phyloP scores from a whole-genome alignment of 2,797 vertebrate species.

The Gambusia yucatana region DNA sequence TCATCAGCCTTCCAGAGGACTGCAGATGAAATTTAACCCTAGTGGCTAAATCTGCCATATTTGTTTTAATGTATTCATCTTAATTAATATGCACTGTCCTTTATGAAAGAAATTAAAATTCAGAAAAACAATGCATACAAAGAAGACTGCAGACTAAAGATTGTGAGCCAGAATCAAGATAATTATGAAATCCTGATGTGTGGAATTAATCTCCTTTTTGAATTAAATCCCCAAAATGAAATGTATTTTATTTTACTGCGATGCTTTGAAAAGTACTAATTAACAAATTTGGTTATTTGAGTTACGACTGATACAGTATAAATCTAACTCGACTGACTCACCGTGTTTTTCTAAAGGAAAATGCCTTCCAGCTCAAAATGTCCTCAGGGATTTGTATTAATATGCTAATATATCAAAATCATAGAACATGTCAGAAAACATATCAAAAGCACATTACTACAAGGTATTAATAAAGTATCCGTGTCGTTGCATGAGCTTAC shows the following conservation, averaged over 20 bases:
- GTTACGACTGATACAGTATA: not conserved
- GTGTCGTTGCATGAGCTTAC: constrained; percentile 23
- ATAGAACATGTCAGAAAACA: constrained; percentile 12
- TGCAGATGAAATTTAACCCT: too few species aligned
- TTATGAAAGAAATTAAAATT: too few species aligned
- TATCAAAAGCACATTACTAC: constrained; percentile 7
- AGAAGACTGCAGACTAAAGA: too few species aligned
- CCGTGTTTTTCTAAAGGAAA: not conserved
- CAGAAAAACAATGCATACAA: too few species aligned
- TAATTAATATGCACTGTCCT: too few species aligned
- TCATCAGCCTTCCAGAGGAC: too few species aligned
- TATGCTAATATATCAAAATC: not conserved
- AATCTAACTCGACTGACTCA: not conserved
- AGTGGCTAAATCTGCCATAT: too few species aligned
- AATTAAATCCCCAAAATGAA: not conserved
- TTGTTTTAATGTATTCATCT: too few species aligned
- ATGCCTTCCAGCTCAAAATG: not conserved
- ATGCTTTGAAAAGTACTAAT: not conserved
- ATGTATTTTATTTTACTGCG: not conserved
- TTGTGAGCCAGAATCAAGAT: not conserved
- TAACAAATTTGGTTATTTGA: not conserved
- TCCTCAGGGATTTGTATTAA: not conserved
- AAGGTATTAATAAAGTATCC: not conserved
- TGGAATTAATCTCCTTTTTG: not conserved
- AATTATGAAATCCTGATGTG: not conserved